Percentiles rank a stretch among this genome's conserved stretches.
These are phyloP conservation scores for Hyperoplus immaculatus DNA, from an alignment of 2,797 vertebrate species.

Conservation along the genomic window DNA sequence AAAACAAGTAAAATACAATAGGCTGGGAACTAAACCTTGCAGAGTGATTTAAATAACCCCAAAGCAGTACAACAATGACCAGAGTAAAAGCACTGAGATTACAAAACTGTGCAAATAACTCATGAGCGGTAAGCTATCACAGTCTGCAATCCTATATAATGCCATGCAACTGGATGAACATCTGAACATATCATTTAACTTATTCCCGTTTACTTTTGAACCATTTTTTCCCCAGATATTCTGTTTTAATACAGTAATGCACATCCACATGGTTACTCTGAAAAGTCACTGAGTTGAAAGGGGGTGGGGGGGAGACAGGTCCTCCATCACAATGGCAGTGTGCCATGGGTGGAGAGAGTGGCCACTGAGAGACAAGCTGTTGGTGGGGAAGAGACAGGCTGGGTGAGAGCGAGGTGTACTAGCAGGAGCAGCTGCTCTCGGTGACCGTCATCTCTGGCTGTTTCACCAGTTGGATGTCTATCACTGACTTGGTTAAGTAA, in stretches of 20 bases:
- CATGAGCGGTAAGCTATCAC: conserved; percentile 87
- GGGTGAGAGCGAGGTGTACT: conserved; percentile 82
- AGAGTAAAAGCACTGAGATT: conserved; percentile 87
- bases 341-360: conserved; percentile 81
- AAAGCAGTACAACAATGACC: conserved; percentile 82
- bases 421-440: conserved; percentile 94
- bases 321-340: conserved; percentile 83
- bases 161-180: conserved; percentile 93
- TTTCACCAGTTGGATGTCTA: conserved; percentile 95
- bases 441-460: conserved; percentile 92
- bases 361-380: conserved; percentile 88
- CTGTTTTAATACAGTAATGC: conserved; percentile 86
- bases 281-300: conserved; percentile 89
- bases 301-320: conserved; percentile 66
- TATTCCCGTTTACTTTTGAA: conserved; percentile 75
- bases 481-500: conserved; percentile 89
- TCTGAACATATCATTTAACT: conserved; percentile 78
- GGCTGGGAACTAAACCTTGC: conserved; percentile 66
- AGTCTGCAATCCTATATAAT: conserved; percentile 90
- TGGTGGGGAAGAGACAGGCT: conserved; percentile 75
- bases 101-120: conserved; percentile 89
- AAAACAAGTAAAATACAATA: conserved; percentile 60
- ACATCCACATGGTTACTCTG: conserved; percentile 89
- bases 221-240: conserved; percentile 71
- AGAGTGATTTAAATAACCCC: conserved; percentile 73